A percentile compares a stretch with the other conserved stretches of the same genome.
Conservation (phyloP, 1,140 invertebrate species). For the Cydia strobilella region DNA sequence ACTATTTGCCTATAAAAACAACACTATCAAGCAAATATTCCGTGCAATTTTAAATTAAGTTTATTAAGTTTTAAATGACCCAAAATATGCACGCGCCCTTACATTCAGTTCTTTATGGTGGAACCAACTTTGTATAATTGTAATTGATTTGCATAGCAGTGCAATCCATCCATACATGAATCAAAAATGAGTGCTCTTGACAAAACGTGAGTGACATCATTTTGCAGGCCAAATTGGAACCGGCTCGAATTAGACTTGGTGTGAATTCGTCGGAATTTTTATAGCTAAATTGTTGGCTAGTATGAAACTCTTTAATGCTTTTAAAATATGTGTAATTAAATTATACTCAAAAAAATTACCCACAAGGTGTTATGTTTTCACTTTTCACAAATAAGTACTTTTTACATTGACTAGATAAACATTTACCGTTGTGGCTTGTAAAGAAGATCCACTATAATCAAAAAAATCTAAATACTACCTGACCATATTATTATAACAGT, state of each 20-base stretch:
- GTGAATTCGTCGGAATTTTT: not conserved
- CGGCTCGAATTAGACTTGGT: not conserved
- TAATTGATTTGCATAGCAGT: conserved; percentile 32
- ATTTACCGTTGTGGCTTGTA: not conserved
- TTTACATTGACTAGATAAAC: too few species aligned
- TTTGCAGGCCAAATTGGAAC: not conserved
- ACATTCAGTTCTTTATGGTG: conserved; percentile 28
- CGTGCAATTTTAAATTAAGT: too few species aligned
- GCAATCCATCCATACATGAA: conserved; percentile 25
- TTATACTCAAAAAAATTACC: too few species aligned
- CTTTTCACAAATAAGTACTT: too few species aligned
- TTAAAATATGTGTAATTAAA: too few species aligned
- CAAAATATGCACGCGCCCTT: conserved; percentile 12
- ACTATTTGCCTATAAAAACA: too few species aligned
- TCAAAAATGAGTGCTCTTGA: conserved; percentile 9
- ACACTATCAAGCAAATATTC: not conserved
- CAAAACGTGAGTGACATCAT: conserved; percentile 29
- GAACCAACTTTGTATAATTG: conserved; percentile 29
- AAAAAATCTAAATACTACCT: conserved; percentile 14
- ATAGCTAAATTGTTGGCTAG: not conserved
- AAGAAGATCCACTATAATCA: not conserved
- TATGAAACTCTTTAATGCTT: too few species aligned
- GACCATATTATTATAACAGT: conserved; percentile 11
- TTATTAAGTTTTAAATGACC: not conserved
- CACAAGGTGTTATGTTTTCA: too few species aligned